Evolutionary conservation across 1,140 invertebrate genomes (phyloP).

Genomic region (Pogonomyrmex californicus): DNA sequence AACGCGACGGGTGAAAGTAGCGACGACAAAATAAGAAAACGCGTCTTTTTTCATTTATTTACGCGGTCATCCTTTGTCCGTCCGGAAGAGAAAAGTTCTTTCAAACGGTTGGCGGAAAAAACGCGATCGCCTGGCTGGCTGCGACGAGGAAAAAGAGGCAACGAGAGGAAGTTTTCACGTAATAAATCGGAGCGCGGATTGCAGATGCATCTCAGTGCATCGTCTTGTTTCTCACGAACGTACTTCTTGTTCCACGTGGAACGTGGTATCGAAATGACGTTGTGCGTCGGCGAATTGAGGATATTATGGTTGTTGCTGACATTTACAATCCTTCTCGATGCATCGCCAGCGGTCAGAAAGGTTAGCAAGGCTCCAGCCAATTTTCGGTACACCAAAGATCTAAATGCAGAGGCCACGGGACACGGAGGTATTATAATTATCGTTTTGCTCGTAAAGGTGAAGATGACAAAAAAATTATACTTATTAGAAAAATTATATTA

Average conservation of each 20-base stretch:
- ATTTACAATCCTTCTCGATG: not conserved
- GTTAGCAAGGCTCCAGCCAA: constrained; percentile 63
- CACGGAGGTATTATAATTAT: constrained; percentile 65
- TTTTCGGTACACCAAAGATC: constrained; percentile 71
- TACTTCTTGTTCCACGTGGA: not conserved
- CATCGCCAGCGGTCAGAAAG: constrained; percentile 51
- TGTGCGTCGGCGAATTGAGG: not conserved
- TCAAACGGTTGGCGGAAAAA: constrained; percentile 22
- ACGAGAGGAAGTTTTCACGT: not conserved
- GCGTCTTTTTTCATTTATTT: constrained; percentile 32
- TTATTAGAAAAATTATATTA: not conserved
- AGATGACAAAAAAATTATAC: not conserved
- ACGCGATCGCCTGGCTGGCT: constrained; percentile 6
- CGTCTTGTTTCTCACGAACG: not conserved
- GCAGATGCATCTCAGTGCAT: constrained; percentile 57
- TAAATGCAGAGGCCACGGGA: constrained; percentile 72
- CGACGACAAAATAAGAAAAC: constrained; percentile 35
- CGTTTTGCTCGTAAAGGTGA: not conserved
- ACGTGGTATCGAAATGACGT: constrained; percentile 7
- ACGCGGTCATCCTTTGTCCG: constrained; percentile 1
- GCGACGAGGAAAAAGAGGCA: constrained; percentile 40
- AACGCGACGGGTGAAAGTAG: constrained; percentile 60
- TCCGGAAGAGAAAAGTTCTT: constrained; percentile 63
- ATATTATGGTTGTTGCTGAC: constrained; percentile 22
- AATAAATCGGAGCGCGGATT: constrained; percentile 65